phyloP scores from a whole-genome alignment of 1,140 invertebrate species.

The Macrobrachium rosenbergii region DNA sequence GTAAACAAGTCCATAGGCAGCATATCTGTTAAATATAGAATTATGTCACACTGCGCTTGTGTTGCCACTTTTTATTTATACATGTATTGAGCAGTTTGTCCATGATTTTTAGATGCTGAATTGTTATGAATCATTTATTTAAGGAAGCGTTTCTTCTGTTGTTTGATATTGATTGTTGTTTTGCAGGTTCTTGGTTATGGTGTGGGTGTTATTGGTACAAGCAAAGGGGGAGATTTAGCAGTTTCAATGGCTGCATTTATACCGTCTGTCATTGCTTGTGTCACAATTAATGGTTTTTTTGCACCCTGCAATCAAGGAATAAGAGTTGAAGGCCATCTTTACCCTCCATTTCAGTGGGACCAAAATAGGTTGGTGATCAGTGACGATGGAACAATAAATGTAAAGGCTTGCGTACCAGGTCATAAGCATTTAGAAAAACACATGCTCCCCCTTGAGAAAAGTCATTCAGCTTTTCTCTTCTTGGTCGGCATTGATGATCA shows the following conservation, averaged over 20 bases:
- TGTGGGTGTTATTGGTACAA: slow-evolving; percentile 37
- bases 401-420: background rate
- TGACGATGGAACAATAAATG: background rate
- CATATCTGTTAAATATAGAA: too few relatives aligned
- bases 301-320: background rate
- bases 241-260: slow-evolving; percentile 38
- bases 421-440: background rate
- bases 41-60: too few relatives aligned
- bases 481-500: slow-evolving; percentile 20
- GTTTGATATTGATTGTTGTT: background rate
- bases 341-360: background rate
- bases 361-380: too few relatives aligned
- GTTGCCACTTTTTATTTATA: too few relatives aligned
- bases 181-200: slow-evolving; percentile 27
- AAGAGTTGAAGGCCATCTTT: slow-evolving; percentile 3
- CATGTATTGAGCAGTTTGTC: too few relatives aligned
- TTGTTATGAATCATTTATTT: too few relatives aligned
- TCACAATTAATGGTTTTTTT: slow-evolving; percentile 10
- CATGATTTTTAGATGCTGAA: too few relatives aligned
- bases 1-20: too few relatives aligned
- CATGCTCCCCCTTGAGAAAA: slow-evolving; percentile 14
- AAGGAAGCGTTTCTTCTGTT: too few relatives aligned
- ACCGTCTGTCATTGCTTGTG: slow-evolving; percentile 26
- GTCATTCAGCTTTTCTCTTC: slow-evolving; percentile 29
- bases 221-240: slow-evolving; percentile 31